Conservation (phyloP, 2,113 vertebrate genomes). For the Clinocottus analis region DNA sequence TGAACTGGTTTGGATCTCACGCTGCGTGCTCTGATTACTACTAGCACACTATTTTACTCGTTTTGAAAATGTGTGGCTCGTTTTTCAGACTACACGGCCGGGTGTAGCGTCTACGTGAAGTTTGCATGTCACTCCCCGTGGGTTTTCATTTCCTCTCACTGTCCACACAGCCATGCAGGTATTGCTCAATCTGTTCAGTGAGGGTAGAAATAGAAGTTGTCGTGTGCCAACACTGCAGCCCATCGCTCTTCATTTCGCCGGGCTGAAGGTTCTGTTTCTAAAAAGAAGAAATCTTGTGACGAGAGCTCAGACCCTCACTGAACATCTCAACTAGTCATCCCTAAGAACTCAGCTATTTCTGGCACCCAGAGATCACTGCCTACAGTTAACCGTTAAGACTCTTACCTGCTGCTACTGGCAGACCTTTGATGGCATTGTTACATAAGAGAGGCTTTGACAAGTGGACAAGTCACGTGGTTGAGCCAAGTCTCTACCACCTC, state of each 20-base stretch:
- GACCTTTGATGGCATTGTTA: constrained; percentile 52
- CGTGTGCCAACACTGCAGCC: neutral
- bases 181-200: neutral
- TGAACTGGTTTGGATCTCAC: neutral
- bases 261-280: constrained; percentile 16
- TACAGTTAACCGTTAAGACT: constrained; percentile 80
- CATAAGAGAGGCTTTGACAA: constrained; percentile 55
- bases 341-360: constrained; percentile 67
- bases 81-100: neutral
- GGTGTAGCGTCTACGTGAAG: neutral
- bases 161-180: neutral
- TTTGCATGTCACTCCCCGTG: constrained; percentile 27
- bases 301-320: constrained; percentile 41
- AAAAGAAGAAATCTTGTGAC: constrained; percentile 24
- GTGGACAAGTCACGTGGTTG: constrained; percentile 34
- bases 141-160: constrained; percentile 11
- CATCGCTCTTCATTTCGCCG: neutral
- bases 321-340: constrained; percentile 52
- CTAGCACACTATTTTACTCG: neutral
- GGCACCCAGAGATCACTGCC: constrained; percentile 59
- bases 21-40: neutral
- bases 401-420: constrained; percentile 72
- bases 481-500: constrained; percentile 10
- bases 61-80: neutral
- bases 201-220: neutral